Conservation (phyloP, 2,113 vertebrate genomes). For the Chlamydotis undulata region DNA sequence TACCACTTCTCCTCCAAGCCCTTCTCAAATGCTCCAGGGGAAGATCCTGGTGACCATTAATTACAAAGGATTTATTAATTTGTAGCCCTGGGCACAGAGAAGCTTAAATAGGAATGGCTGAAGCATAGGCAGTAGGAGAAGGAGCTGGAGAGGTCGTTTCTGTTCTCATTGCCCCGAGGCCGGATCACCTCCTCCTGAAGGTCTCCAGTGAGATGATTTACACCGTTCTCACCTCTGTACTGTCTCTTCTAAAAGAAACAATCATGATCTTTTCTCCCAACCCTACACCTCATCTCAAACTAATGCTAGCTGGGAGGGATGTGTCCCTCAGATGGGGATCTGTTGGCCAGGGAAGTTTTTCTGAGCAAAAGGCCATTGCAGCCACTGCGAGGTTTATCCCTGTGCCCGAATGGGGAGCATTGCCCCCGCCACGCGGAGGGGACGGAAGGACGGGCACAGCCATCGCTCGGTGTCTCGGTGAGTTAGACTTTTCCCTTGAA, state of each 20-base stretch:
- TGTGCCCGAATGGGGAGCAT: rapidly evolving
- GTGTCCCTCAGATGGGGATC: neutral
- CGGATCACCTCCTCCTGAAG: neutral
- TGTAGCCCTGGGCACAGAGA: neutral
- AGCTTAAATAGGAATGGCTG: neutral
- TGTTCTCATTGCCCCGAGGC: neutral
- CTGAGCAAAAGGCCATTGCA: neutral
- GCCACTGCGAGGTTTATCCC: neutral
- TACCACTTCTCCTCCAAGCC: neutral
- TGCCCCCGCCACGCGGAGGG: rapidly evolving
- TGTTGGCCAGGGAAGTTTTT: neutral
- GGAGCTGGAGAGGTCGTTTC: neutral
- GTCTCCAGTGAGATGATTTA: neutral
- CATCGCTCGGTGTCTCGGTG: neutral
- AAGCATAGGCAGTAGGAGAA: neutral
- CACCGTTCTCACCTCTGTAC: neutral
- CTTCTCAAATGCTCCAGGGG: neutral
- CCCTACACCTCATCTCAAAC: neutral
- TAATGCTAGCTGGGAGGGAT: neutral
- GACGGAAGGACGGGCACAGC: neutral
- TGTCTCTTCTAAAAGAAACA: neutral
- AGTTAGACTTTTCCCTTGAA: neutral
- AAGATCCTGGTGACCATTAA: neutral
- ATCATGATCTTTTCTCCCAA: neutral
- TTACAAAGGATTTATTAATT: neutral